Conservation (phyloP, 2,113 vertebrate species). For the Percina caprodes region DNA sequence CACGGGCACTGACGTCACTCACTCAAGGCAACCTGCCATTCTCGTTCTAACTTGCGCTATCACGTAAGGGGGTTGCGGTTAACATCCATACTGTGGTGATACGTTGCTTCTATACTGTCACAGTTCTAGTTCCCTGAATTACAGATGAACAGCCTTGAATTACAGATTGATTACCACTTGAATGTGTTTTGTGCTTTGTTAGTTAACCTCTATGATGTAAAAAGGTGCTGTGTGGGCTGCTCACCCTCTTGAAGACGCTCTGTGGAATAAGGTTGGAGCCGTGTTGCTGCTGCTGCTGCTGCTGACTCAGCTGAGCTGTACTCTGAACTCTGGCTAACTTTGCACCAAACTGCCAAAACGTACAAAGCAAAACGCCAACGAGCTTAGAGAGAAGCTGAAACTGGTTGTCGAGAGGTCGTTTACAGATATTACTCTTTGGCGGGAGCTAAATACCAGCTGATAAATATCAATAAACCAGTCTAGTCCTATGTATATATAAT, state of each 20-base stretch:
- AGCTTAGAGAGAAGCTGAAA: background rate
- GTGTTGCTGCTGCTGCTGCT: constrained; percentile 72
- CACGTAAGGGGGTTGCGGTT: no score
- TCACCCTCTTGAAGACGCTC: constrained; percentile 92
- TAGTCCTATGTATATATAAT: background rate
- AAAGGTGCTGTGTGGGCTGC: constrained; percentile 26
- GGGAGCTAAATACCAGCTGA: background rate
- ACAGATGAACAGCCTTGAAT: no score
- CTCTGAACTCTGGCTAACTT: constrained; percentile 89
- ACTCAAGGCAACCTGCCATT: no score
- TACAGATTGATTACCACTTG: background rate
- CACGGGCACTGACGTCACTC: no score
- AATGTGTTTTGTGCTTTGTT: background rate
- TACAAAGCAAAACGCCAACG: background rate
- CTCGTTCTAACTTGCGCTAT: no score
- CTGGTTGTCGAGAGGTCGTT: background rate
- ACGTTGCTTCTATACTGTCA: no score
- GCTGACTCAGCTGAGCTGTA: constrained; percentile 75
- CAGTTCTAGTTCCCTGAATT: no score
- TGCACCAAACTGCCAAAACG: constrained; percentile 87
- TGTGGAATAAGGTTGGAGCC: constrained; percentile 82
- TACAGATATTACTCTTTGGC: background rate
- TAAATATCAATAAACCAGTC: background rate
- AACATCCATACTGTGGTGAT: no score
- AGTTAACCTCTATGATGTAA: background rate